phyloP scores from a whole-genome alignment of 2,113 vertebrate genomes.

The Cranoglanis bouderius region DNA sequence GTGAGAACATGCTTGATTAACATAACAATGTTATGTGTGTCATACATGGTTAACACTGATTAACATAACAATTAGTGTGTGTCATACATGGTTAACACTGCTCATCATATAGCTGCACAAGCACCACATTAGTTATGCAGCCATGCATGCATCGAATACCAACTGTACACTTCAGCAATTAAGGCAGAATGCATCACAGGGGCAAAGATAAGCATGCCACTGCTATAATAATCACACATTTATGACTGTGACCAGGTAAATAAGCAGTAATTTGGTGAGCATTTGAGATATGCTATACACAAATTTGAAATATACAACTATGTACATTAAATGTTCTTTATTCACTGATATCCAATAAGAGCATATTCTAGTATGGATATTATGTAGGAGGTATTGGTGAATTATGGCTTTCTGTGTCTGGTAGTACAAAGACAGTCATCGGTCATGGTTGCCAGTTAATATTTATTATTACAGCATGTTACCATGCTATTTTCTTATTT shows the following conservation, averaged over 20 bases:
- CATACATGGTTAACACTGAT: background rate
- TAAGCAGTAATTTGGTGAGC: background rate
- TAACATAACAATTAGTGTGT: background rate
- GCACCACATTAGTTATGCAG: background rate
- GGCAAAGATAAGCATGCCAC: background rate
- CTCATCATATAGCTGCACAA: constrained; percentile 4
- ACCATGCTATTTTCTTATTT: background rate
- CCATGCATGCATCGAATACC: background rate
- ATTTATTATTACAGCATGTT: background rate
- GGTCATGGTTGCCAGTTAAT: background rate
- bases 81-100: background rate
- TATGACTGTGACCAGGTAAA: background rate
- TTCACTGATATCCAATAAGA: background rate
- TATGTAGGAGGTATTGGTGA: background rate
- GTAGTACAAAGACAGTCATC: background rate
- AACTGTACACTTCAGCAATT: background rate
- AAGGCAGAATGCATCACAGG: background rate
- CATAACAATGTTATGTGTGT: background rate
- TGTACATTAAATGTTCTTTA: background rate
- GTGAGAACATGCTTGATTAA: background rate
- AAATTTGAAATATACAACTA: background rate
- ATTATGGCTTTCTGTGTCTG: background rate
- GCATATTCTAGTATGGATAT: background rate
- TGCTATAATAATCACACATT: background rate
- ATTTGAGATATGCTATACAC: background rate